phyloP scores from a whole-genome alignment of 2,113 vertebrate species.

The Gallinago media region DNA sequence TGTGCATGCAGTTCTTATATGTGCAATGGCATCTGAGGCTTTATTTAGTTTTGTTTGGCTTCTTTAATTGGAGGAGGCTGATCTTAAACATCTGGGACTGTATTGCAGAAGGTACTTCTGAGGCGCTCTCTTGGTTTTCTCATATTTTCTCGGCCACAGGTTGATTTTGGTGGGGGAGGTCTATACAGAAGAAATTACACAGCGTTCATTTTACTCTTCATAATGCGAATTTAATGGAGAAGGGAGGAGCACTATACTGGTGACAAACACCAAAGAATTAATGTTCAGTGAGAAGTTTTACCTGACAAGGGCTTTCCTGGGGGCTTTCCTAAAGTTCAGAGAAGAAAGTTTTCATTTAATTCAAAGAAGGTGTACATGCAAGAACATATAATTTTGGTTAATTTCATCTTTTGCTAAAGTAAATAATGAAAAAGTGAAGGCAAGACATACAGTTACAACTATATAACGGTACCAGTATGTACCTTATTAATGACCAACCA shows the following conservation, averaged over 20 bases:
- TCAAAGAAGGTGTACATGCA: not conserved
- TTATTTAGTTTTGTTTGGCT: not conserved
- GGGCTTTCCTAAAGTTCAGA: not conserved
- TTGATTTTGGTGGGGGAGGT: not conserved
- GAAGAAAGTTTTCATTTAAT: not conserved
- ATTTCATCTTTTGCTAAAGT: not conserved
- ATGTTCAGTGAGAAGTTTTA: not conserved
- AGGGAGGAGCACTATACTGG: not conserved
- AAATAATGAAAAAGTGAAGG: not conserved
- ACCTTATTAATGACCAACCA: not conserved
- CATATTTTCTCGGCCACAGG: not conserved
- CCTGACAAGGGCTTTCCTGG: not conserved
- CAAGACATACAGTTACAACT: not conserved
- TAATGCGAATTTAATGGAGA: not conserved
- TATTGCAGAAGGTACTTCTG: not conserved
- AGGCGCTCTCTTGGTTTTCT: not conserved
- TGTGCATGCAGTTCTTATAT: not conserved
- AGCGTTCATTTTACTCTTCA: not conserved
- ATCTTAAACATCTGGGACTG: not conserved
- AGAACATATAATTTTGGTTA: not conserved
- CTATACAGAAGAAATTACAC: not conserved
- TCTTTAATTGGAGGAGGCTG: not conserved
- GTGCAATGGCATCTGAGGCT: not conserved
- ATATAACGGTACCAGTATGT: not conserved
- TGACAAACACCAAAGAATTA: not conserved